Conservation (phyloP, 1,140 invertebrate genomes). For the Bombyx mori region DNA sequence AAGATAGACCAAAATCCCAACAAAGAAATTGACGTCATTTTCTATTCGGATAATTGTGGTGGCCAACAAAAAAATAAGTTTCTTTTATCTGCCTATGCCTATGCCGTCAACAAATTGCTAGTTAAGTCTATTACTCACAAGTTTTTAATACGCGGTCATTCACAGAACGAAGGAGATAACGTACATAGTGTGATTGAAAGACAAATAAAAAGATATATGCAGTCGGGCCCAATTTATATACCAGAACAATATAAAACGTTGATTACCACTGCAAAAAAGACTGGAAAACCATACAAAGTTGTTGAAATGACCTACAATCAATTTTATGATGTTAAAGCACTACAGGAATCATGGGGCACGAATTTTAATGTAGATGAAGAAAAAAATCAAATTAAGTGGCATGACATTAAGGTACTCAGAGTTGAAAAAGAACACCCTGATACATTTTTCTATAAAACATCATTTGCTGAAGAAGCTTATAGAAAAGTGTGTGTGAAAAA, state of each 20-base stretch:
- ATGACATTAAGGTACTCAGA: too few species aligned
- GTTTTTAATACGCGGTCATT: too few species aligned
- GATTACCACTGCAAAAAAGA: neutral
- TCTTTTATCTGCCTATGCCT: conserved; percentile 7
- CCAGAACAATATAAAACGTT: neutral
- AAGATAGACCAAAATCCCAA: conserved; percentile 1
- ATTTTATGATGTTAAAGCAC: too few species aligned
- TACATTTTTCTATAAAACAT: too few species aligned
- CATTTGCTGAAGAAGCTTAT: too few species aligned
- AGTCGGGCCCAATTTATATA: neutral
- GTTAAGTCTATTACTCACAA: conserved; percentile 6
- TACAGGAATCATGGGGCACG: too few species aligned
- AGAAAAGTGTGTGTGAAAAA: too few species aligned
- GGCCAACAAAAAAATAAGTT: conserved; percentile 11
- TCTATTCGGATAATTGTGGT: conserved; percentile 9
- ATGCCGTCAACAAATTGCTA: conserved; percentile 1
- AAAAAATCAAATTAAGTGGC: too few species aligned
- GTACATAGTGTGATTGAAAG: neutral
- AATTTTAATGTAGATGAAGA: too few species aligned
- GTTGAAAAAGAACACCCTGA: too few species aligned
- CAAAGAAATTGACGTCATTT: conserved; percentile 1
- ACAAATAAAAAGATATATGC: neutral
- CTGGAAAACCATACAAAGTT: neutral
- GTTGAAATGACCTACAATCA: too few species aligned
- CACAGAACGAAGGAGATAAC: neutral